Conservation (phyloP, 2,797 vertebrate genomes). For the Notolepis coatsorum region DNA sequence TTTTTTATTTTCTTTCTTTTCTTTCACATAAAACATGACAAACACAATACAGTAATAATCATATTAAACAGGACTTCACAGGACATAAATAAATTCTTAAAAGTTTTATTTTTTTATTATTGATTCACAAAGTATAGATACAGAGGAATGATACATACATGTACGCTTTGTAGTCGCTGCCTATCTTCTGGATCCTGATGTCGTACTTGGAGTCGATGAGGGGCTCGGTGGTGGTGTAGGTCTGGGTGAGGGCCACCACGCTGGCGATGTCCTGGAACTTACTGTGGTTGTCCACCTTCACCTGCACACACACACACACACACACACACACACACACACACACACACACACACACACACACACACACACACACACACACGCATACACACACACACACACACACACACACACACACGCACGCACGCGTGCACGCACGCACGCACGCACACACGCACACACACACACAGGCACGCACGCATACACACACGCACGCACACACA, state of each 20-base stretch:
- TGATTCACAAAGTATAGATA: not conserved
- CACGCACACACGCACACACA: no score
- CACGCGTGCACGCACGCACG: no score
- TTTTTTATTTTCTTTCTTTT: no score
- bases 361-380: no score
- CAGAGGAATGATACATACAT: slow-evolving; percentile 82
- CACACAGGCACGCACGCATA: no score
- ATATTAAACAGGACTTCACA: no score
- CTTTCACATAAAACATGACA: no score
- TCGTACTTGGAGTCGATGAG: slow-evolving; percentile 98
- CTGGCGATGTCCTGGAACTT: slow-evolving; percentile 99
- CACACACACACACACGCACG: no score
- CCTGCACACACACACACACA: slow-evolving; percentile 77
- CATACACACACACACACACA: no score
- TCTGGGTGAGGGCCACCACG: slow-evolving; percentile 97
- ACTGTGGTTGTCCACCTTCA: slow-evolving; percentile 97
- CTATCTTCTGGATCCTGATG: slow-evolving; percentile 99
- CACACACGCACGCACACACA: no score
- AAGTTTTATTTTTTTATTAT: not conserved
- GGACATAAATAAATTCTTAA: not conserved
- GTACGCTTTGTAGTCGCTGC: slow-evolving; percentile 96
- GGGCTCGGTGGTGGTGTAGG: slow-evolving; percentile 96
- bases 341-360: not conserved
- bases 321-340: not conserved
- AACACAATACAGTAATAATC: no score